phyloP scores from a whole-genome alignment of 2,888 invertebrate genomes.

The Caradrina clavipalpis region DNA sequence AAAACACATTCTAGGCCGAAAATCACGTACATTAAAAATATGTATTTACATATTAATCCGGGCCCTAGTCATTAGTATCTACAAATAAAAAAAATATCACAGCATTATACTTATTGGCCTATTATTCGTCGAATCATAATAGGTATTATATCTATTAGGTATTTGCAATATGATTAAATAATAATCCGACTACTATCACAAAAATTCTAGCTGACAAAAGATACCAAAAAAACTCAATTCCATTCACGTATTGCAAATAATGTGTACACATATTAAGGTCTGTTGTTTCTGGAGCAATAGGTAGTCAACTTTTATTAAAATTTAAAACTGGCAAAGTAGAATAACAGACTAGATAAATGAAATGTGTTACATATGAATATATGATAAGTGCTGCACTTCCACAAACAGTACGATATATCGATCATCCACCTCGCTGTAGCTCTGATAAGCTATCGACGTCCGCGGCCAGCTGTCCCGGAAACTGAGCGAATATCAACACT shows the following conservation, averaged over 20 bases:
- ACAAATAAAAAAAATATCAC: not conserved
- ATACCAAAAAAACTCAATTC: constrained; percentile 14
- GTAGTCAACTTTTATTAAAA: constrained; percentile 15
- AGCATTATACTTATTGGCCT: not conserved
- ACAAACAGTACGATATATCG: constrained; percentile 81
- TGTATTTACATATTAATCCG: no score
- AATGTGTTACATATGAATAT: constrained; percentile 60
- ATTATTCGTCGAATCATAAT: constrained; percentile 15
- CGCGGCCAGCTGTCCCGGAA: constrained; percentile 85
- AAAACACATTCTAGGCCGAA: no score
- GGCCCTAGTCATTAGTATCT: no score
- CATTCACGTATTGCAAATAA: constrained; percentile 2
- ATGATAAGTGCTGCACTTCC: constrained; percentile 70
- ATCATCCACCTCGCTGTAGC: constrained; percentile 81
- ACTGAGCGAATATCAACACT: constrained; percentile 67
- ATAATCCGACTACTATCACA: constrained; percentile 27
- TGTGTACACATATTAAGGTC: not conserved
- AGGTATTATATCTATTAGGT: constrained; percentile 23
- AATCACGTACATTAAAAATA: no score
- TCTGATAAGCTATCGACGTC: constrained; percentile 83
- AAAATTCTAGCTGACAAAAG: constrained; percentile 16
- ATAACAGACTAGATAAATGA: constrained; percentile 57
- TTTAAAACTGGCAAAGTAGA: constrained; percentile 40
- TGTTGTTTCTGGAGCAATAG: constrained; percentile 20
- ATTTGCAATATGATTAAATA: constrained; percentile 24